phyloP scores from a whole-genome alignment of 2,113 vertebrate genomes.

The Struthio camelus region DNA sequence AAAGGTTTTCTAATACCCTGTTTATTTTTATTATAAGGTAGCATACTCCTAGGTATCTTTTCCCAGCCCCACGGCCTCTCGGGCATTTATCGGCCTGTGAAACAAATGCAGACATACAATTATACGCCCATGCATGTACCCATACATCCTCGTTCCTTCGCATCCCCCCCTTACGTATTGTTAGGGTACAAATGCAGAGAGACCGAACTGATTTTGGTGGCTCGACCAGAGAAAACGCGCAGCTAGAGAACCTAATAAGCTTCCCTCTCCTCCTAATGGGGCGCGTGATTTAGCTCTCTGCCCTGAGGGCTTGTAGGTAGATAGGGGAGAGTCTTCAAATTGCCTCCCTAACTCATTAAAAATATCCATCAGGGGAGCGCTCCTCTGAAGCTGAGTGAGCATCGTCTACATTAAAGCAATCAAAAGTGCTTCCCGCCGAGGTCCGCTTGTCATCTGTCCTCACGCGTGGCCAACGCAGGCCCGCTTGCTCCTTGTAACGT shows the following conservation, averaged over 20 bases:
- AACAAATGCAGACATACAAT: background rate
- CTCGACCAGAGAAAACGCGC: background rate
- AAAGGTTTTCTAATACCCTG: background rate
- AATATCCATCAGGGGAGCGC: background rate
- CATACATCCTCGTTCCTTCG: background rate
- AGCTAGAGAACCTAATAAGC: background rate
- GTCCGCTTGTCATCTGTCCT: background rate
- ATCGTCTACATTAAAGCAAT: background rate
- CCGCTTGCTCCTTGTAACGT: background rate
- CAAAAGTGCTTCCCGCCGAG: background rate
- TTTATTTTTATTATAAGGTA: background rate
- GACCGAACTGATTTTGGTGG: background rate
- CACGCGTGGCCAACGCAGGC: background rate
- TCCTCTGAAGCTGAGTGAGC: background rate
- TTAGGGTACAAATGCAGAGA: background rate
- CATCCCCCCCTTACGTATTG: fast-evolving
- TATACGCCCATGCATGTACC: background rate
- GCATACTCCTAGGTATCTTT: background rate
- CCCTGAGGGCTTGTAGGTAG: background rate
- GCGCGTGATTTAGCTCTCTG: background rate
- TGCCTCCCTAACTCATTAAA: slow-evolving; percentile 15
- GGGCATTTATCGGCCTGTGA: background rate
- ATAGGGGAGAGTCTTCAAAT: background rate
- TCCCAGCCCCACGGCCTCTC: background rate
- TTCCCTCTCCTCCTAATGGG: background rate